Evolutionary conservation across 2,888 invertebrate genomes (phyloP).

Genomic region (Eurois occulta): DNA sequence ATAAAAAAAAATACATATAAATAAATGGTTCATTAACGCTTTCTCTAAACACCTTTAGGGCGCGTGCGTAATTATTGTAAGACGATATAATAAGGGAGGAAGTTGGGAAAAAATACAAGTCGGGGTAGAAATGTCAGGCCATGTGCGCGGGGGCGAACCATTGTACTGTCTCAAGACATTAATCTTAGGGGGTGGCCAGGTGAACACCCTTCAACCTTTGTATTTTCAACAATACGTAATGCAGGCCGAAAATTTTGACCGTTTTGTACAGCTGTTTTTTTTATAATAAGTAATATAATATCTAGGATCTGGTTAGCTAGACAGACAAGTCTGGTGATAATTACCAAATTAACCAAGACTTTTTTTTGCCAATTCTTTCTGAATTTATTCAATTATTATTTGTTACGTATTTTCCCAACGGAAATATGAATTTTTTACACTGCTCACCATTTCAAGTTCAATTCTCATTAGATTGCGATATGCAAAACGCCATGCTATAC

Average conservation of each 20-base stretch:
- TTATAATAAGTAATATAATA: slow-evolving; percentile 29
- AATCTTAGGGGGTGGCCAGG: slow-evolving; percentile 87
- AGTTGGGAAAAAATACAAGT: slow-evolving; percentile 80
- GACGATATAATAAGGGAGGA: slow-evolving; percentile 83
- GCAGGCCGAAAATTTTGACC: slow-evolving; percentile 46
- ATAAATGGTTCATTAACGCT: slow-evolving; percentile 83
- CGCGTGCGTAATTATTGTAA: slow-evolving; percentile 86
- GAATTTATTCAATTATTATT: not conserved
- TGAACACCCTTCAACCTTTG: slow-evolving; percentile 81
- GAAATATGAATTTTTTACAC: not conserved
- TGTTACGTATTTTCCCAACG: not conserved
- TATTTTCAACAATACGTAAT: slow-evolving; percentile 62
- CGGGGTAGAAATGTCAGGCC: slow-evolving; percentile 85
- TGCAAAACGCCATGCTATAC: not conserved
- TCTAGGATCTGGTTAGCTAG: not conserved
- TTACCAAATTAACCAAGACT: not conserved
- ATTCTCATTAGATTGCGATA: not conserved
- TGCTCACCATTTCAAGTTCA: not conserved
- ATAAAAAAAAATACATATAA: slow-evolving; percentile 62
- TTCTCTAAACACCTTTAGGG: slow-evolving; percentile 88
- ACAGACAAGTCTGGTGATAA: too few species aligned
- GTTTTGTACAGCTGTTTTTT: slow-evolving; percentile 56
- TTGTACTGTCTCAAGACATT: slow-evolving; percentile 86
- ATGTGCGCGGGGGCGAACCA: slow-evolving; percentile 85
- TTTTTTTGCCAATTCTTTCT: not conserved